phyloP scores from a whole-genome alignment of 1,140 invertebrate genomes.

The Steinernema khuongi region DNA sequence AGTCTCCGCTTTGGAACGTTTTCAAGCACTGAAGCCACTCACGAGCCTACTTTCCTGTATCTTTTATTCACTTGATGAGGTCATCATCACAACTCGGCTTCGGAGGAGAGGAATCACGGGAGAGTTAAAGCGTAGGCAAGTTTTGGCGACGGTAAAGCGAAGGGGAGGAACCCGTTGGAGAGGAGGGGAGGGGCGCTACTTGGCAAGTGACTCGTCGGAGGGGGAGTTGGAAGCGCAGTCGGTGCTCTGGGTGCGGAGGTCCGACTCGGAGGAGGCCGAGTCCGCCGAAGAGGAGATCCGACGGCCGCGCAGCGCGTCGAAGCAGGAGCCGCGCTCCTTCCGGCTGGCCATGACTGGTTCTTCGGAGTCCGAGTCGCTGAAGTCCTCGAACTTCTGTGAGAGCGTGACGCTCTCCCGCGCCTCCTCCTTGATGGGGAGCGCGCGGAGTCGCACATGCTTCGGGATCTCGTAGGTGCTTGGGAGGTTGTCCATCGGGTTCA shows the following conservation, averaged over 20 bases:
- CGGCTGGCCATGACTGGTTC: neutral
- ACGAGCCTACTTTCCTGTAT: neutral
- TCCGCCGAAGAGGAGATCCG: neutral
- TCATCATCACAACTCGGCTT: neutral
- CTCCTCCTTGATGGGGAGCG: neutral
- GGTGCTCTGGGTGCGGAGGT: neutral
- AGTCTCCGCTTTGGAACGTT: no score
- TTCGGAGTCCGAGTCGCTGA: neutral
- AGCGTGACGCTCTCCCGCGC: neutral
- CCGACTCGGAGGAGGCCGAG: neutral
- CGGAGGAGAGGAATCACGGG: constrained; percentile 3
- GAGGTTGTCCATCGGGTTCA: neutral
- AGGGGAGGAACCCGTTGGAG: neutral
- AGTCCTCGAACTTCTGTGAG: neutral
- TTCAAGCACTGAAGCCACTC: no score
- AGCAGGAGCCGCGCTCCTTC: neutral
- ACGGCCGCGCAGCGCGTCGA: neutral
- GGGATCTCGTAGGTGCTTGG: constrained; percentile 2
- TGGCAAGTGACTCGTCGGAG: constrained; percentile 6
- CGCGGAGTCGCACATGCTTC: neutral
- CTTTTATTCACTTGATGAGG: neutral
- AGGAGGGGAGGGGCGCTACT: neutral
- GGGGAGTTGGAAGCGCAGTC: constrained; percentile 5
- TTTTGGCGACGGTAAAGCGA: neutral
- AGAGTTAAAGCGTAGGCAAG: constrained; percentile 12